These are phyloP conservation scores for Agapostemon virescens DNA, from an alignment of 2,888 invertebrate genomes.

Conservation along the genomic window DNA sequence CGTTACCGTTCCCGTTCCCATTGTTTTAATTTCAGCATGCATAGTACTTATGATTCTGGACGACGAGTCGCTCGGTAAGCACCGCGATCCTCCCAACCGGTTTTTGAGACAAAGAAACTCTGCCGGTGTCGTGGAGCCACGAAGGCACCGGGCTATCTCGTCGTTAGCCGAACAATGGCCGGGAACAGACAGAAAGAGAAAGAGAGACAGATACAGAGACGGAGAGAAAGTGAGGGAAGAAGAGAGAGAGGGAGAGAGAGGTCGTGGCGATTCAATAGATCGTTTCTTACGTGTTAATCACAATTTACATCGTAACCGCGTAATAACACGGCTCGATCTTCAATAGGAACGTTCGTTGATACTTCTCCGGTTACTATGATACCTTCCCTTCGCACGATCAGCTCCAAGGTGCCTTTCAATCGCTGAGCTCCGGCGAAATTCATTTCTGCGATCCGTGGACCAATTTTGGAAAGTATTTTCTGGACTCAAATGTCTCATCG, in stretches of 20 bases:
- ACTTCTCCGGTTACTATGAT: conserved; percentile 13
- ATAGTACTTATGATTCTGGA: conserved; percentile 42
- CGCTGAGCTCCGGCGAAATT: not conserved
- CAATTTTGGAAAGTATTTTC: not conserved
- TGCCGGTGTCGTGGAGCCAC: conserved; percentile 27
- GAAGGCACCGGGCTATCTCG: conserved; percentile 13
- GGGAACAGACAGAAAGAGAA: not conserved
- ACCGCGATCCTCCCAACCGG: conserved; percentile 41
- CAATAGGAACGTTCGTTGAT: conserved; percentile 26
- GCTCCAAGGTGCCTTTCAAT: not conserved
- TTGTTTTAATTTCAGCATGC: conserved; percentile 32
- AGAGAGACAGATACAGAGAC: no score
- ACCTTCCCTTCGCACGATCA: not conserved
- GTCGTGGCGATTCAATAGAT: conserved; percentile 42
- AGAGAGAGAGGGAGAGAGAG: not conserved
- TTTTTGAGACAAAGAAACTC: conserved; percentile 53
- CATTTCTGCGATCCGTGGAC: not conserved
- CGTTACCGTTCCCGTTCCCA: not conserved
- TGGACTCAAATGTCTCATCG: not conserved
- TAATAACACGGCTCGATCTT: conserved; percentile 43
- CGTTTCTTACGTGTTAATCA: conserved; percentile 53
- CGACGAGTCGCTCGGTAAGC: conserved; percentile 18
- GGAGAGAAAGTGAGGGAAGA: no score
- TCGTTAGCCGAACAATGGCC: conserved; percentile 49
- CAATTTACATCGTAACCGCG: conserved; percentile 52